These are phyloP conservation scores for Heliconius eleuchia DNA, from an alignment of 1,140 invertebrate genomes.

Conservation along the genomic window DNA sequence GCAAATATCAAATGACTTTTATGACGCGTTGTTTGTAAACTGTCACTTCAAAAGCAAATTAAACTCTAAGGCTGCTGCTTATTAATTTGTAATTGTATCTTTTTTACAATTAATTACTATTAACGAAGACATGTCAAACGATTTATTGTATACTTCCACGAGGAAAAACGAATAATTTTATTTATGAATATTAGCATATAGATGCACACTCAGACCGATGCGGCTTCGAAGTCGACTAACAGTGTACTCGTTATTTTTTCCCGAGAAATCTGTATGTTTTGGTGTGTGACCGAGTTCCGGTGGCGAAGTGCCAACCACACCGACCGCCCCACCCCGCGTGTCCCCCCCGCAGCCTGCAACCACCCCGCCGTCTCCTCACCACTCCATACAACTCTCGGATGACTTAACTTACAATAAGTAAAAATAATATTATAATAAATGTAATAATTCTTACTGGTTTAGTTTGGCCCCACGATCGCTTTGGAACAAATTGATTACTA, in stretches of 20 bases:
- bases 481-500: no score
- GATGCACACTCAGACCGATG: neutral
- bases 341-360: neutral
- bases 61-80: no score
- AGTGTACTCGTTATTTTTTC: conserved; percentile 56
- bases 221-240: conserved; percentile 25
- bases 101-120: neutral
- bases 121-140: neutral
- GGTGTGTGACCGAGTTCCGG: conserved; percentile 62
- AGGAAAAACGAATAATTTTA: neutral
- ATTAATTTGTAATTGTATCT: neutral
- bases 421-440: neutral
- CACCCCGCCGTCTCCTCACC: neutral
- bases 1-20: neutral
- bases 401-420: neutral
- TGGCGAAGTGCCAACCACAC: conserved; percentile 60
- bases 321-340: conserved; percentile 29
- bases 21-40: neutral
- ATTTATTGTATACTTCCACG: neutral
- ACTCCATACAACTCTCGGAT: neutral
- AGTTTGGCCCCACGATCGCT: no score
- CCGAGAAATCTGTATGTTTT: conserved; percentile 68
- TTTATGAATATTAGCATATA: neutral
- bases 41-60: no score
- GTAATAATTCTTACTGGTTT: no score